Percentiles rank a stretch among this genome's conserved stretches.
Evolutionary conservation across 2,113 vertebrate species (phyloP).

Genomic region (Chloroceryle aenea): DNA sequence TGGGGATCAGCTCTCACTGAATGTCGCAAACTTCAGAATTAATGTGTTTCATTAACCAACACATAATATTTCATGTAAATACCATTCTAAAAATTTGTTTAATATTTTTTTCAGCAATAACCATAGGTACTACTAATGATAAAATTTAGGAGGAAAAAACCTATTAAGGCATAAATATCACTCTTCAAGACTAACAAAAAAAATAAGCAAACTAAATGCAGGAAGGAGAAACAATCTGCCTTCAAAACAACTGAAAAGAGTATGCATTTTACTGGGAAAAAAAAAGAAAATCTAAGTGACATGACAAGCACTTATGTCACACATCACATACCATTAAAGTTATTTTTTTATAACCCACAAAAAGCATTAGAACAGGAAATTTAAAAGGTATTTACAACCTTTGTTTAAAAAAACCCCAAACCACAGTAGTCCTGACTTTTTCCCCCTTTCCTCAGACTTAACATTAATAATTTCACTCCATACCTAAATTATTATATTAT

Average conservation of each 20-base stretch:
- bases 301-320: too few relatives aligned
- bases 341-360: background rate
- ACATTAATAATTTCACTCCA: background rate
- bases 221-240: background rate
- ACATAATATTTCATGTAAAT: background rate
- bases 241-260: background rate
- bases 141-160: background rate
- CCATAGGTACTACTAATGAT: background rate
- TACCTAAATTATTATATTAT: background rate
- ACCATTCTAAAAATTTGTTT: background rate
- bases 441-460: background rate
- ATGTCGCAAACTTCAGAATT: background rate
- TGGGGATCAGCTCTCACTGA: background rate
- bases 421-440: background rate
- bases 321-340: fast-evolving
- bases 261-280: background rate
- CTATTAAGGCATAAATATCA: background rate
- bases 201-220: background rate
- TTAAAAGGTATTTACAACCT: background rate
- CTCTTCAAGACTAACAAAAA: background rate
- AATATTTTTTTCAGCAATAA: background rate
- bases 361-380: background rate
- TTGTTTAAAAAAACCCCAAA: background rate
- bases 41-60: background rate
- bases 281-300: too few relatives aligned